These are phyloP conservation scores for Melanophora roralis DNA, from an alignment of 2,888 invertebrate species.

Conservation along the genomic window DNA sequence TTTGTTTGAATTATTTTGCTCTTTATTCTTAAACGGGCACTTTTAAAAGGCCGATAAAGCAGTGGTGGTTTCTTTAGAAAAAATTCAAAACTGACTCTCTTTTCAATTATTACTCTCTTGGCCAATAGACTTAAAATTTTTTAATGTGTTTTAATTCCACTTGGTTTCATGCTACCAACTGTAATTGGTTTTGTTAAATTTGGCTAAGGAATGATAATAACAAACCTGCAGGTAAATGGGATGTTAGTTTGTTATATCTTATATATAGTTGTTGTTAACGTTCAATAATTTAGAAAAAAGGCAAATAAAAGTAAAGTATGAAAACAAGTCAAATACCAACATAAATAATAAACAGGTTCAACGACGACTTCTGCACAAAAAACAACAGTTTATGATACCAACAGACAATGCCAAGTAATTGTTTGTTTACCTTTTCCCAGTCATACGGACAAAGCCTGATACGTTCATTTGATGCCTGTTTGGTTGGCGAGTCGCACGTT, in stretches of 20 bases:
- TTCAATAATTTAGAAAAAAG: constrained; percentile 28
- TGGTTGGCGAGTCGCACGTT: constrained; percentile 9
- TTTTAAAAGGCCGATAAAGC: constrained; percentile 4
- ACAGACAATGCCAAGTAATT: constrained; percentile 55
- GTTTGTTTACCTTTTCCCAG: constrained; percentile 39
- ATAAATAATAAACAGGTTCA: constrained; percentile 62
- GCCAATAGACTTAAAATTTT: neutral
- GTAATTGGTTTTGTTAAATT: neutral
- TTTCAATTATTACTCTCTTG: too few relatives aligned
- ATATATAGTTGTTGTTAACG: constrained; percentile 16
- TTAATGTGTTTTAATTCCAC: constrained; percentile 24
- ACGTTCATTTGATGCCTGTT: constrained; percentile 4
- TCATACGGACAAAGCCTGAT: constrained; percentile 46
- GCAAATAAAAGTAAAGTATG: constrained; percentile 15
- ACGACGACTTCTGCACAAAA: constrained; percentile 31
- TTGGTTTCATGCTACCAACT: neutral
- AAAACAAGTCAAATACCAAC: constrained; percentile 31
- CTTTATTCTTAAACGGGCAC: too few relatives aligned
- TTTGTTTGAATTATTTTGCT: too few relatives aligned
- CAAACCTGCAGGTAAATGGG: constrained; percentile 17
- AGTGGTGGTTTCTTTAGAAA: too few relatives aligned
- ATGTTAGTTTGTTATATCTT: neutral
- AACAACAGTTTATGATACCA: constrained; percentile 30
- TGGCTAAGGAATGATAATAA: constrained; percentile 28
- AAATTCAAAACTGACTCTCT: too few relatives aligned